Evolutionary conservation across 2,797 vertebrate genomes (phyloP).

Genomic region (Aselliscus stoliczkanus): DNA sequence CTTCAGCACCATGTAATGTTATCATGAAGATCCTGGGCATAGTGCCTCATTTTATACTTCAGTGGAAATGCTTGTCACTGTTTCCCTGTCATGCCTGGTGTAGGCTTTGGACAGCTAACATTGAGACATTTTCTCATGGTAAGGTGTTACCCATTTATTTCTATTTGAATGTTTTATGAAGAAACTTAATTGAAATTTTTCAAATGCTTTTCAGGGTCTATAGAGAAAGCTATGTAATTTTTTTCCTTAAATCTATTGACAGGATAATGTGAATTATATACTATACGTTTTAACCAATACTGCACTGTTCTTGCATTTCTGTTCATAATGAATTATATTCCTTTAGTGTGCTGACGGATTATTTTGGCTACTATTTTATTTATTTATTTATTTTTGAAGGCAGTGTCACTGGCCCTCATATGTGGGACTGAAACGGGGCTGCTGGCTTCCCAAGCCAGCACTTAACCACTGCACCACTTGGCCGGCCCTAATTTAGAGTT

Average conservation of each 20-base stretch:
- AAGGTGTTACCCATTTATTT: background rate
- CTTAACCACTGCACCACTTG: no score
- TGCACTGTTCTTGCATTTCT: background rate
- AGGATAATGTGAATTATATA: background rate
- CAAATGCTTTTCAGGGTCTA: background rate
- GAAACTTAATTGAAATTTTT: background rate
- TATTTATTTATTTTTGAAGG: no score
- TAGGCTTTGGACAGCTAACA: background rate
- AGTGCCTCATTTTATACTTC: background rate
- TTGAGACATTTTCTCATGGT: background rate
- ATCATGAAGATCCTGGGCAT: background rate
- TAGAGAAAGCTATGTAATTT: background rate
- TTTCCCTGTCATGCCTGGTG: background rate
- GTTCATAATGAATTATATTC: background rate
- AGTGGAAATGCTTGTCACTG: background rate
- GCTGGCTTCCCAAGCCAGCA: no score
- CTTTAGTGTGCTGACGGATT: background rate
- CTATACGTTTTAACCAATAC: background rate
- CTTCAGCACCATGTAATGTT: background rate
- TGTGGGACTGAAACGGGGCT: no score
- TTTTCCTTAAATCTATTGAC: background rate
- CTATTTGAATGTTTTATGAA: background rate
- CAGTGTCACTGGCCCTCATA: no score
- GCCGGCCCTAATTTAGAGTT: no score
- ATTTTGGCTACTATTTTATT: slow-evolving; percentile 14